Evolutionary conservation across 2,797 vertebrate species (phyloP).

Genomic region (Schizopygopsis malacanthus): DNA sequence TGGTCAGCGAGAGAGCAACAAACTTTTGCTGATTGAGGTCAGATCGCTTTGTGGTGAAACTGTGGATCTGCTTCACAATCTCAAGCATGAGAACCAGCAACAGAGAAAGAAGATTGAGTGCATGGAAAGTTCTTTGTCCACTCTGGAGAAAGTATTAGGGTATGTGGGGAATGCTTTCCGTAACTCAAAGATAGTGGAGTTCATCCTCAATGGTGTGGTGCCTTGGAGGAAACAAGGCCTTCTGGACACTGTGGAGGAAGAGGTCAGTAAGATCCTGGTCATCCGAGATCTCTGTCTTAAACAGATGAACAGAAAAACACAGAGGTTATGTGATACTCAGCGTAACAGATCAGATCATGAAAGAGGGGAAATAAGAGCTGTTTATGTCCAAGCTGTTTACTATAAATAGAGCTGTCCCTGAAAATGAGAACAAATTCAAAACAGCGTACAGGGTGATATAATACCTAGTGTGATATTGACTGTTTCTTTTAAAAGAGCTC

Average conservation of each 20-base stretch:
- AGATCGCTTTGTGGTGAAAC: constrained; percentile 75
- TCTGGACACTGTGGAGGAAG: constrained; percentile 64
- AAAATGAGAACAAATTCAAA: neutral
- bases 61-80: constrained; percentile 74
- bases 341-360: neutral
- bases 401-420: neutral
- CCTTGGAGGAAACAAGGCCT: constrained; percentile 80
- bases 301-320: neutral
- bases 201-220: constrained; percentile 78
- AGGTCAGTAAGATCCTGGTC: constrained; percentile 66
- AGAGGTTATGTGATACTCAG: neutral
- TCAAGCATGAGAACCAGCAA: constrained; percentile 74
- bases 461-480: neutral
- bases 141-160: constrained; percentile 79
- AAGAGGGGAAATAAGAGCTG: neutral
- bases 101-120: constrained; percentile 81
- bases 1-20: constrained; percentile 33
- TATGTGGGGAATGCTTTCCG: constrained; percentile 81
- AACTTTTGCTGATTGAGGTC: constrained; percentile 58
- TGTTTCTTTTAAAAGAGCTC: neutral
- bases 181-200: constrained; percentile 85
- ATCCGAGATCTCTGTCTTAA: neutral
- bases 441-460: neutral
- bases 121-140: constrained; percentile 79
- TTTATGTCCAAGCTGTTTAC: constrained; percentile 13